Percentiles rank a stretch among this genome's conserved stretches.
Evolutionary conservation across 2,888 invertebrate species (phyloP).

Genomic region (Pollenia amentaria): DNA sequence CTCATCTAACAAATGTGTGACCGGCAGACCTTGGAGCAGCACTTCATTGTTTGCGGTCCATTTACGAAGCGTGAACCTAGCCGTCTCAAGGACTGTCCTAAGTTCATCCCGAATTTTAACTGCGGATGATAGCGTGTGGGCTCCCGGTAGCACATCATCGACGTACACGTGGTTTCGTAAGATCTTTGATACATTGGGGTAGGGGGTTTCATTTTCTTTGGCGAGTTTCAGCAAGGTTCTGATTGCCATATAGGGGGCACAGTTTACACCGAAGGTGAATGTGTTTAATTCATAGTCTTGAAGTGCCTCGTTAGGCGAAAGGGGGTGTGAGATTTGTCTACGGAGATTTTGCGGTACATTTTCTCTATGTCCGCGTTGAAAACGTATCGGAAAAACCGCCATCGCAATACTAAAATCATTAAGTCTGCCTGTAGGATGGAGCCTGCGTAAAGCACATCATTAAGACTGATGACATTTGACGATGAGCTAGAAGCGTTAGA

Average conservation of each 20-base stretch:
- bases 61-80: not conserved
- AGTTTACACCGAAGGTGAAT: not conserved
- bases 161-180: too few species aligned
- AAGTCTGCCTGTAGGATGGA: constrained; percentile 4
- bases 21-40: not conserved
- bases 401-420: not conserved
- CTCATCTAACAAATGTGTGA: not conserved
- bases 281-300: not conserved
- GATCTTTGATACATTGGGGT: too few species aligned
- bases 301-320: not conserved
- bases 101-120: not conserved
- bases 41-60: not conserved
- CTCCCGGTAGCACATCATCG: not conserved
- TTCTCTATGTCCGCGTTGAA: too few species aligned
- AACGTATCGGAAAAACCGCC: not conserved
- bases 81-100: not conserved
- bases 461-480: not conserved
- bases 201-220: too few species aligned
- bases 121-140: not conserved
- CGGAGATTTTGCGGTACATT: too few species aligned
- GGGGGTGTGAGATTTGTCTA: too few species aligned
- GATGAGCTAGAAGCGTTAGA: not conserved
- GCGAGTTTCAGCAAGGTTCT: too few species aligned
- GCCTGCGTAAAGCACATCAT: not conserved
- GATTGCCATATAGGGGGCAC: too few species aligned